A percentile compares a stretch with the other conserved stretches of the same genome.
phyloP scores from a whole-genome alignment of 2,888 invertebrate genomes.

The Prenolepis imparis region DNA sequence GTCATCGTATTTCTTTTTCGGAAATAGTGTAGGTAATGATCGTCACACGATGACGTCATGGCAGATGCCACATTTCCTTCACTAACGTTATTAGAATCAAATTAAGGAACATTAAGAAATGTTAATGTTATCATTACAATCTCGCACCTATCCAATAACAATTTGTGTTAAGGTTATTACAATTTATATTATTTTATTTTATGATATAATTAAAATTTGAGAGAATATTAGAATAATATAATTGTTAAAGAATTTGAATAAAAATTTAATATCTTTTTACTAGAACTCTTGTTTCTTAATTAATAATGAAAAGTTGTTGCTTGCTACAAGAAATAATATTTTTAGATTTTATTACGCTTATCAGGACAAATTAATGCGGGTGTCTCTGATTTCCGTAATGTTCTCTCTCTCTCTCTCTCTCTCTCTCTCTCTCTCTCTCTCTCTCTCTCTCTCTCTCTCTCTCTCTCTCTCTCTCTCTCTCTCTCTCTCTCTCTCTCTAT shows the following conservation, averaged over 20 bases:
- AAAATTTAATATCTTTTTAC: background rate
- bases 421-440: background rate
- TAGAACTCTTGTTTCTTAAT: background rate
- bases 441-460: background rate
- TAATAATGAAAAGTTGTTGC: background rate
- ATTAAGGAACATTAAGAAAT: slow-evolving; percentile 8
- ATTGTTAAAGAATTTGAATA: background rate
- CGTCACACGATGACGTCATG: slow-evolving; percentile 45
- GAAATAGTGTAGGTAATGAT: slow-evolving; percentile 27
- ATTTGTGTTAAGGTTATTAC: background rate
- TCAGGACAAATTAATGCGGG: background rate
- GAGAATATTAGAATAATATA: background rate
- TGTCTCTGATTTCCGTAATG: background rate
- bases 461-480: background rate
- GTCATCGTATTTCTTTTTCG: slow-evolving; percentile 34
- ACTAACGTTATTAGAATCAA: slow-evolving; percentile 15
- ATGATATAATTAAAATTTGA: background rate
- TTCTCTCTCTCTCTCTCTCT: no score
- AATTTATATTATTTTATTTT: background rate
- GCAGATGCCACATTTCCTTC: slow-evolving; percentile 33
- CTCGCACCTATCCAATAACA: background rate
- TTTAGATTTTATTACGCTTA: background rate
- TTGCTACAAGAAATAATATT: background rate
- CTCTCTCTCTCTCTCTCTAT: background rate
- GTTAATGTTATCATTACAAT: background rate